Evolutionary conservation across 2,113 vertebrate genomes (phyloP), one percentile per base, ranked within the genome.

Genomic region (Phyllostomus hastatus): DNA sequence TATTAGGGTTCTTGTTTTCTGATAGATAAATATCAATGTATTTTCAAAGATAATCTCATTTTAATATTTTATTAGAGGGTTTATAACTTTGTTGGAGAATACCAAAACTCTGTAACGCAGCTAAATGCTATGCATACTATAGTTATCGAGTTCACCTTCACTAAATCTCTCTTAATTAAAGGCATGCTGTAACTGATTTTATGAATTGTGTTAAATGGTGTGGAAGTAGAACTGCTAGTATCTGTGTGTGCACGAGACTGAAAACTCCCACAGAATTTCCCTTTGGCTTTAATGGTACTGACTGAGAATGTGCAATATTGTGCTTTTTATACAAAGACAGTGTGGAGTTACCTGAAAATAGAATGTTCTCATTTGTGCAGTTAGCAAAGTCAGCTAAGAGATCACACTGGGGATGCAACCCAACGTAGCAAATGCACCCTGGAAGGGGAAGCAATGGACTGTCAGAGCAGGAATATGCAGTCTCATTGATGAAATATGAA

Each of bases 31-130:
- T 95, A 57, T 92, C 61, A 67, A 0, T 52, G 73, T 86, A 19
- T 97, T 97, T 97, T 79, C 89, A n/a, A 93, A 73, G 50, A 38
- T 70, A 48, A 48, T 33, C 70, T 85, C 64, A 28, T 75, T 97
- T 86, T 87, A 90, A 54, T 79, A 90, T 46, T 97, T 96, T 41
- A 73, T 20, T 59, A 91, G 48, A 89, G 50, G 95, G 54, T 5
- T 94, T 94, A 15, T 35, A 90, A 95, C 97, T 97, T 98, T 75
- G 50, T 66, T 43, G 80, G 31, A 97, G n/a, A 38, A 91, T 70
- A 82, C 59, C 50, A 82, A 90, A 97, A 96, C 5, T 95, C 43
- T 83, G 26, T 72, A 69, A 33, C 83, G 73, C 50, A 89, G 90
- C 92, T 84, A 70, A 83, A 81, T 95, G 59, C 20, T 54, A 31